phyloP scores from a whole-genome alignment of 2,888 invertebrate genomes.

The Drosophila fungiperda region DNA sequence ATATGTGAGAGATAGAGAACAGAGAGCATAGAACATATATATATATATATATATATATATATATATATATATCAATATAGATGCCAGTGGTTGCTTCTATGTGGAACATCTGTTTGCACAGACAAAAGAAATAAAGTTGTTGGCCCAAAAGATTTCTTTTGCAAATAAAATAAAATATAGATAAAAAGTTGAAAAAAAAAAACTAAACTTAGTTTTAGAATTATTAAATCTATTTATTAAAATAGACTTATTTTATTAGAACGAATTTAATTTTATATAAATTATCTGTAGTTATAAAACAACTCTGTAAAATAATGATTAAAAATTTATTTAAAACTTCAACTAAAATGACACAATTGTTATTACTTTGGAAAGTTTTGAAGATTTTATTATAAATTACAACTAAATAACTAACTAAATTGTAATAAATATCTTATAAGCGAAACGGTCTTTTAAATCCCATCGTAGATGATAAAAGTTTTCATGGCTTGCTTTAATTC shows the following conservation, averaged over 20 bases:
- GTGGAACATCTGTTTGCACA: constrained; percentile 24
- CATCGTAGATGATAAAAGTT: not conserved
- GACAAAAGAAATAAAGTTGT: constrained; percentile 15
- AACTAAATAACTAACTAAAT: not conserved
- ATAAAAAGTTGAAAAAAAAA: not conserved
- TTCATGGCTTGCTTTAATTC: not conserved
- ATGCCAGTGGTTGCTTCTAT: constrained; percentile 13
- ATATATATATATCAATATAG: constrained; percentile 2
- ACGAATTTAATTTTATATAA: not conserved
- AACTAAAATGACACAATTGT: not conserved
- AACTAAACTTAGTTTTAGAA: not conserved
- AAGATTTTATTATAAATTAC: not conserved
- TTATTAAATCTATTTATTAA: not conserved
- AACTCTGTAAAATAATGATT: not conserved
- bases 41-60: not conserved
- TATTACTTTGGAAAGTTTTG: not conserved
- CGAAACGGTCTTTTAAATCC: not conserved
- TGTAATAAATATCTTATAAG: not conserved
- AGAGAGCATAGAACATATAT: constrained; percentile 8
- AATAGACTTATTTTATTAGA: not conserved
- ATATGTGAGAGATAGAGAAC: constrained; percentile 21
- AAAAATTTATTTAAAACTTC: not conserved
- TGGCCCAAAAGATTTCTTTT: constrained; percentile 21
- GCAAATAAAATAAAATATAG: not conserved
- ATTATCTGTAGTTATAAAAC: not conserved